Evolutionary conservation across 2,797 vertebrate genomes (phyloP), one percentile per base, ranked within the genome.

Genomic region (Gallirallus australis): DNA sequence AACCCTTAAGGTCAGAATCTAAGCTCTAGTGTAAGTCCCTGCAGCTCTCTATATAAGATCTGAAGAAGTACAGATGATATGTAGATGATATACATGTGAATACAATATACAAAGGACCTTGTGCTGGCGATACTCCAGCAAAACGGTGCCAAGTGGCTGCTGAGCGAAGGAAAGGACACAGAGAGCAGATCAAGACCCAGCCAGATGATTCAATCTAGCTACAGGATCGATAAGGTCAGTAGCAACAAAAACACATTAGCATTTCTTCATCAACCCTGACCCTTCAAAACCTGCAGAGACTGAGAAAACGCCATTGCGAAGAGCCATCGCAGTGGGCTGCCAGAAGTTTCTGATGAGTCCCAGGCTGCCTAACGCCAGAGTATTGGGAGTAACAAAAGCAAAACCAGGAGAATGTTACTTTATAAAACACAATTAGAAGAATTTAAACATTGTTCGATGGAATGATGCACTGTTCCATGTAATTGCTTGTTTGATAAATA

Each of bases 401-500:
- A 86, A 77, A 52, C 28, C 15, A 63, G 64, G 39, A 72, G 71
- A 68, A 68, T 4, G 4, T 30, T 61, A 54, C 73, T 80, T 85
- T 28, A 35, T 76, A 81, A 92, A 94, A 95, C 27, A 66, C 78
- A 85, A 48, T 86, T 57, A 76, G 50, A 96, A 83, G 73, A 94
- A 91, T 77, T 91, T 91, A 90, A 89, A 93, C 89, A 89, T 66
- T 86, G 54, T 81, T 87, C 12, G 8, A 53, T 70, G 86, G 81
- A 89, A 86, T 27, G 93, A 94, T 93, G 81, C 69, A 54, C 91
- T 64, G n/a, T 81, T 80, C 59, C 2, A 0, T 63, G 69, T 79
- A 79, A 92, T 25, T 79, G 86, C 60, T 86, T 82, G 39, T 63
- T 95, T 95, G 89, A 95, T 85, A 95, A 97, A 95, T 78, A 95